Conservation (phyloP, 2,888 invertebrate genomes). For the Ophion ellenae region DNA sequence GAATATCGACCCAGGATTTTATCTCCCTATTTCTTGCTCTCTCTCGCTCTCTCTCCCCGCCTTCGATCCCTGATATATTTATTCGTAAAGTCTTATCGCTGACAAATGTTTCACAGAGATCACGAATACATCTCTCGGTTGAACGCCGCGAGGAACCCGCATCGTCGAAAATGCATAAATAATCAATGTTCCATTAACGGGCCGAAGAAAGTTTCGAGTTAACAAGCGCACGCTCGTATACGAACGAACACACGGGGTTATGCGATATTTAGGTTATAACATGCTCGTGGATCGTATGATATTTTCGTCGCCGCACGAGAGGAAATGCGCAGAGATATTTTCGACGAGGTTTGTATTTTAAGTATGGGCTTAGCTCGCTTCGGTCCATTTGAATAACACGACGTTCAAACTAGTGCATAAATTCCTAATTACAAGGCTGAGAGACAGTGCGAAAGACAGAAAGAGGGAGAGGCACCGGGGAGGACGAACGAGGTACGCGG, state of each 20-base stretch:
- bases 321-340: conserved; percentile 45
- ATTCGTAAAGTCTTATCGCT: conserved; percentile 46
- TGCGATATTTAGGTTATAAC: conserved; percentile 42
- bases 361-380: conserved; percentile 63
- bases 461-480: not conserved
- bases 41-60: not conserved
- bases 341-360: conserved; percentile 49
- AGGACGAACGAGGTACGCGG: conserved; percentile 7
- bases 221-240: conserved; percentile 27
- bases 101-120: conserved; percentile 49
- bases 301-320: conserved; percentile 37
- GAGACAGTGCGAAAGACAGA: conserved; percentile 20
- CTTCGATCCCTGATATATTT: not conserved
- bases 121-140: conserved; percentile 29
- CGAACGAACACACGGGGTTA: conserved; percentile 3
- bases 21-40: not conserved
- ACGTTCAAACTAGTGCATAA: conserved; percentile 81
- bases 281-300: conserved; percentile 47
- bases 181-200: conserved; percentile 58
- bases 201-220: conserved; percentile 39
- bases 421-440: conserved; percentile 83
- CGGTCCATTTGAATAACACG: conserved; percentile 83
- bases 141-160: conserved; percentile 36
- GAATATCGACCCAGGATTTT: conserved; percentile 1
- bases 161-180: conserved; percentile 33